Conservation (phyloP, 2,113 vertebrate species). For the Hippocampus barbouri region DNA sequence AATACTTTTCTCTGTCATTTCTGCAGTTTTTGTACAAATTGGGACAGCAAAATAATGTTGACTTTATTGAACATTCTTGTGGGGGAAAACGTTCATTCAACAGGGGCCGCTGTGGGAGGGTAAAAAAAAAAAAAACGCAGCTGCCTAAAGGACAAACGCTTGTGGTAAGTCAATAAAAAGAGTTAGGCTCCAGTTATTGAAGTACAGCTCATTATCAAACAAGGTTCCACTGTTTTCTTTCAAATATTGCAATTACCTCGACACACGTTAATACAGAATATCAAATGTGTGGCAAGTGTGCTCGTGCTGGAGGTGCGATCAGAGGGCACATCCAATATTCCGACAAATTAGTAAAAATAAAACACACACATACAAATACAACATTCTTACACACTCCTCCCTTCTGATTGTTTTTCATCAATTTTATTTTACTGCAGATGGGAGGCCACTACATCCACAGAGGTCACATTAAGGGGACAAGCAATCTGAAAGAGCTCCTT, state of each 20-base stretch:
- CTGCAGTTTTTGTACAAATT: constrained; percentile 13
- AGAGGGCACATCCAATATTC: constrained; percentile 19
- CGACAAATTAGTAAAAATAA: not conserved
- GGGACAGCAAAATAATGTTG: constrained; percentile 23
- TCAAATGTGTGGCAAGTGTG: constrained; percentile 23
- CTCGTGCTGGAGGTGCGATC: constrained; percentile 11
- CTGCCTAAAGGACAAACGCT: not conserved
- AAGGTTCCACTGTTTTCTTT: constrained; percentile 32
- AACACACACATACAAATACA: not conserved
- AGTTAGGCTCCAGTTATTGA: constrained; percentile 17
- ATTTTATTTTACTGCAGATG: constrained; percentile 12
- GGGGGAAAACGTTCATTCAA: not conserved
- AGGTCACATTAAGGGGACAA: constrained; percentile 16
- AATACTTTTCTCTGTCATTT: not conserved
- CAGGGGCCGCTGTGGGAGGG: constrained; percentile 7
- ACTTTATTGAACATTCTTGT: constrained; percentile 52
- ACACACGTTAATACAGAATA: constrained; percentile 27
- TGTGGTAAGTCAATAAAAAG: constrained; percentile 20
- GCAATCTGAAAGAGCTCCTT: constrained; percentile 21
- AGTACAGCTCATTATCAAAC: constrained; percentile 34
- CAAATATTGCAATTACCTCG: constrained; percentile 19
- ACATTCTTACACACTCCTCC: not conserved
- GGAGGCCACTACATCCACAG: constrained; percentile 14
- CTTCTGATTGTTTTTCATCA: constrained; percentile 4
- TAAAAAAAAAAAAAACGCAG: constrained; percentile 2